Conservation (phyloP, 2,797 vertebrate species). For the Allobates femoralis region DNA sequence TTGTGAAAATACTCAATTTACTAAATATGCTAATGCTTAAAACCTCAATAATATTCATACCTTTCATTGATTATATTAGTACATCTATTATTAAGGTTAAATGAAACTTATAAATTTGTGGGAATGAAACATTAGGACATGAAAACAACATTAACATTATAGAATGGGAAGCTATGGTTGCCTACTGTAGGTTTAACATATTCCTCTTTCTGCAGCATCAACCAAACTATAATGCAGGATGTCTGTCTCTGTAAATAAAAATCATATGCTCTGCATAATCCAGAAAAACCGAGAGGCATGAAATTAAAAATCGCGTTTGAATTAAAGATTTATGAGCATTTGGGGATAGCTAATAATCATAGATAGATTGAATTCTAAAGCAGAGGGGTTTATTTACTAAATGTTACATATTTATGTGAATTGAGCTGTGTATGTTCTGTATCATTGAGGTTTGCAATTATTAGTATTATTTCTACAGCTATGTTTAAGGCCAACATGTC, state of each 20-base stretch:
- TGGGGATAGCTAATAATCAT: slow-evolving; percentile 38
- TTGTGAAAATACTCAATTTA: too few species aligned
- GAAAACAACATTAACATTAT: not conserved
- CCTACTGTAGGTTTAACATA: not conserved
- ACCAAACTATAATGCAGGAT: slow-evolving; percentile 20
- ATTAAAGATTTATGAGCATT: slow-evolving; percentile 48
- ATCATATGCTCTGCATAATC: slow-evolving; percentile 40
- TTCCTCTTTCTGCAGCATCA: not conserved
- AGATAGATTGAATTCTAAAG: slow-evolving; percentile 27
- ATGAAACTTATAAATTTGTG: not conserved
- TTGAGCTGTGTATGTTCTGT: slow-evolving; percentile 31
- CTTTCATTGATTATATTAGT: not conserved
- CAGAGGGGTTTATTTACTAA: slow-evolving; percentile 27
- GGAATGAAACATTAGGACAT: not conserved
- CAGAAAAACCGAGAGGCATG: slow-evolving; percentile 42
- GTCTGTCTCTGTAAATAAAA: slow-evolving; percentile 25
- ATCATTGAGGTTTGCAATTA: slow-evolving; percentile 29
- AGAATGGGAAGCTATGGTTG: not conserved
- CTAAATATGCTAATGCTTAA: not conserved
- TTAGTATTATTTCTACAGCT: slow-evolving; percentile 18
- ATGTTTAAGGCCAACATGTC: not conserved
- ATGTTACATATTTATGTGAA: slow-evolving; percentile 42
- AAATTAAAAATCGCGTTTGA: slow-evolving; percentile 49
- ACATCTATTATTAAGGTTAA: not conserved
- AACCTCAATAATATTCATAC: not conserved